Evolutionary conservation across 2,888 invertebrate species (phyloP), one percentile per base, ranked within the genome.

Genomic region (Ashinkailepas kermadecensis): DNA sequence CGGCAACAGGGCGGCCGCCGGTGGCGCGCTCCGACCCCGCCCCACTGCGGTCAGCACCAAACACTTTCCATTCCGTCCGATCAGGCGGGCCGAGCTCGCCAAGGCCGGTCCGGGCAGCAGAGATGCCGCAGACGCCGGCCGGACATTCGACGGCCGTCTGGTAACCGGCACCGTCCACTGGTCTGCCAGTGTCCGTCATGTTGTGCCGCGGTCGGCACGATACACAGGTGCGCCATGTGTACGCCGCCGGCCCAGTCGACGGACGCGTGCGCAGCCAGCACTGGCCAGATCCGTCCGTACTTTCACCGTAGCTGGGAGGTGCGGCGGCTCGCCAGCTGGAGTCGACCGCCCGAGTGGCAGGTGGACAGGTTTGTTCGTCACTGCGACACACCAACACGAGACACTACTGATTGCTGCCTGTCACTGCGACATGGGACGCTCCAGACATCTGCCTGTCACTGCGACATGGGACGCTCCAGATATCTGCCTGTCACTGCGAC

Each of bases 61-160:
- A n/a, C n/a, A 67, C 67, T 67, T 67, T 67, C 67, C 67, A 67
- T 67, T 67, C 13, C 67, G 25, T 25, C 25, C 67, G 13, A 67
- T 67, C 25, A n/a, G 12, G n/a, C 67, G 39, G 39, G 39, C 25
- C 13, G 67, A 25, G 25, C 25, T 13, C 8, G n/a, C 67, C 25
- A 62, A 62, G 62, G 62, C 62, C 62, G 62, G 62, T 62, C 15
- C 62, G 62, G 18, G 62, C 62, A 15, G 13, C 62, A 18, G 62
- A 15, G 62, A 7, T 18, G 15, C 18, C 18, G 62, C 12, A 3
- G 12, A 7, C 13, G 18, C 18, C 62, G 62, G 62, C 15, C 15
- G 62, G 62, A 8, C 18, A 7, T 18, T 15, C 15, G 62, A 7
- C 62, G 62, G 62, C 62, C 62, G 62, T 15, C 12, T 15, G 62